Evolutionary conservation across 1,140 invertebrate genomes (phyloP).

Genomic region (Cardiocondyla obscurior): DNA sequence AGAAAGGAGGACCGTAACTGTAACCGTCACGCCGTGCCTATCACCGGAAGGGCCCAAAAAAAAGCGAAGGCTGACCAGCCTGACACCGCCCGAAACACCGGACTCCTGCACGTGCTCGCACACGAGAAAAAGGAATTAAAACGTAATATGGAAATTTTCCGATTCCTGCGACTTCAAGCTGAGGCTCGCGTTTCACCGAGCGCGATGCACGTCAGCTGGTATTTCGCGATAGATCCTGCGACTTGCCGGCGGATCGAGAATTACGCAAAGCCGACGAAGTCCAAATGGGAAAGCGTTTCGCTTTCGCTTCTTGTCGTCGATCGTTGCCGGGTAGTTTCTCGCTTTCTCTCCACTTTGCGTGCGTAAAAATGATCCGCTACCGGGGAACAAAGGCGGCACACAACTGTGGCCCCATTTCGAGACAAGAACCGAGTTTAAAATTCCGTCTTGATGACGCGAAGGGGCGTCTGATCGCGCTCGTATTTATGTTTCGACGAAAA

Average conservation of each 20-base stretch:
- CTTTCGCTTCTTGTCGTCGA: slow-evolving; percentile 31
- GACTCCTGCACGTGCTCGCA: slow-evolving; percentile 42
- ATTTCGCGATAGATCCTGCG: no score
- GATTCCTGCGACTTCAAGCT: no score
- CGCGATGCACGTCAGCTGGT: no score
- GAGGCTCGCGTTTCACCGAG: no score
- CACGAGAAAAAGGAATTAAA: no score
- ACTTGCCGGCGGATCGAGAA: not conserved
- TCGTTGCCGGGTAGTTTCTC: not conserved
- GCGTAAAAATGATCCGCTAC: not conserved
- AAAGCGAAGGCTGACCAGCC: slow-evolving; percentile 38
- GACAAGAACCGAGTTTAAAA: slow-evolving; percentile 16
- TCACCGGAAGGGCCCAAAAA: slow-evolving; percentile 66
- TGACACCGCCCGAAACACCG: slow-evolving; percentile 35
- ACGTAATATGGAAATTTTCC: no score
- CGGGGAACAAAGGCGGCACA: not conserved
- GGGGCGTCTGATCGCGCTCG: not conserved
- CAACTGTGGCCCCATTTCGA: not conserved
- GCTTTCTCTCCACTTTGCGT: slow-evolving; percentile 29
- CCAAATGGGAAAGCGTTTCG: slow-evolving; percentile 8
- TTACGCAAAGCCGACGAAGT: not conserved
- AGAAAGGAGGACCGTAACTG: slow-evolving; percentile 75
- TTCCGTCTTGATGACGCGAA: slow-evolving; percentile 24
- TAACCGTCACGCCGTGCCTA: slow-evolving; percentile 71
- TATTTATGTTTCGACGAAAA: slow-evolving; percentile 13